Evolutionary conservation across 2,888 invertebrate species (phyloP), one percentile per base, ranked within the genome.

Genomic region (Amphipyra berbera): DNA sequence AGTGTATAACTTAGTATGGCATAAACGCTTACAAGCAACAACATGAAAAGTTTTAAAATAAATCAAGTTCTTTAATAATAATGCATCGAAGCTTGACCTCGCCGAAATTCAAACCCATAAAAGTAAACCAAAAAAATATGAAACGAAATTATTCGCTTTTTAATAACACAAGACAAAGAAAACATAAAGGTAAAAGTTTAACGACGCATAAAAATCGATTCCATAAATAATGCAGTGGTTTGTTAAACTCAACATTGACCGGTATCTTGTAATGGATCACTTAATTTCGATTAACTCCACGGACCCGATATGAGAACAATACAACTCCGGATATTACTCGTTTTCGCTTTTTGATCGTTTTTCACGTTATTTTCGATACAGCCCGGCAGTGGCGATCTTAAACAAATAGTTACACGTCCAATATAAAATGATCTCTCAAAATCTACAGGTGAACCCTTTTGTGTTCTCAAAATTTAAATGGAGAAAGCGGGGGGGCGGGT

Each of bases 231-330:
- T 86, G 85, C 81, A 83, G 86, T 86, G 88, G 88, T 88, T 88
- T 86, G 87, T 88, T 87, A 85, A 89, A 85, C 80, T 85, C 83
- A 84, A 84, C 75, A 75, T 76, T 80, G 81, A 82, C 89, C 88
- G 87, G 90, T 92, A 92, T 92, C 93, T 88, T 89, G 91, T 90
- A 91, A 93, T 93, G 93, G 93, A 93, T 94, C 94, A 91, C 94
- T 94, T 93, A 93, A 92, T 94, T 93, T 92, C 92, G 93, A 93
- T 93, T 92, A 93, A 88, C 88, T 83, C 82, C 76, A 81, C 88
- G 86, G 86, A 85, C 85, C 82, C 70, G 77, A 83, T 82, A 84
- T 78, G 82, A 84, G 88, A 92, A 94, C 94, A 93, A 93, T 93
- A 90, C 88, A 76, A 80, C 84, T 80, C 93, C 91, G 94, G 94